Base-by-base conservation (phyloP, 2,888 invertebrate species). In the Bedellia somnulentella region DNA sequence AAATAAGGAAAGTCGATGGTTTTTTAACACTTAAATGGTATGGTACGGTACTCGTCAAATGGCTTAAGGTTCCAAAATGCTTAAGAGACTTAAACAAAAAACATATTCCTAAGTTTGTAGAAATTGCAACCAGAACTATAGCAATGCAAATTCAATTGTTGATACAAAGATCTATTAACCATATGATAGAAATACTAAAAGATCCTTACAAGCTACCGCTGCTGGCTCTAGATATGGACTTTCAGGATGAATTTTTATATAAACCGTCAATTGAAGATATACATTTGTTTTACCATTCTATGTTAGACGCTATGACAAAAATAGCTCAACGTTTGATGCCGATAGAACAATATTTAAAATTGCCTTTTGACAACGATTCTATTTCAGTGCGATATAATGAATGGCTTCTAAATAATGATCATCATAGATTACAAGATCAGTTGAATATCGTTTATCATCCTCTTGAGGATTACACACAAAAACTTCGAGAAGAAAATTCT, bases 141-240 rank as follows among this genome's bases (percentile, higher is more conserved):
- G 63, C 71, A 3, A 67, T 76, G 43, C 81, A 85, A 54, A 78
- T 89, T 41, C 81, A 84, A 41, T 80, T 82, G 43, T 47, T 85
- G 17, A 83, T 88, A 70, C 79, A 82, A 29, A 67, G 79, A 30
- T 86, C 87, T 5, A 80, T 89, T 26, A 66, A 81, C 24, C 76
- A 81, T 37, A 59, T 89, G 5, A 75, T 84, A 34, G 63, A 79
- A 1, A 57, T 77, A 5, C 70, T 85, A 6, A 61, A 68, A 31
- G 57, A 77, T 38, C 61, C 77, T 2, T 60, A 77, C 4, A 55
- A 59, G 23, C 79, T 84, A 29, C 86, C 87, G 1, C 79, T 81
- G 44, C 55, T 89, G 27, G 78, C 80, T 35, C 47, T 89, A 24
- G 63, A 70, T 25, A 56, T 84, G 13, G 57, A 70, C 43, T 82